Percentiles rank a stretch among this genome's conserved stretches.
Conservation (phyloP, 2,888 invertebrate genomes). For the Liodrosophila aerea region DNA sequence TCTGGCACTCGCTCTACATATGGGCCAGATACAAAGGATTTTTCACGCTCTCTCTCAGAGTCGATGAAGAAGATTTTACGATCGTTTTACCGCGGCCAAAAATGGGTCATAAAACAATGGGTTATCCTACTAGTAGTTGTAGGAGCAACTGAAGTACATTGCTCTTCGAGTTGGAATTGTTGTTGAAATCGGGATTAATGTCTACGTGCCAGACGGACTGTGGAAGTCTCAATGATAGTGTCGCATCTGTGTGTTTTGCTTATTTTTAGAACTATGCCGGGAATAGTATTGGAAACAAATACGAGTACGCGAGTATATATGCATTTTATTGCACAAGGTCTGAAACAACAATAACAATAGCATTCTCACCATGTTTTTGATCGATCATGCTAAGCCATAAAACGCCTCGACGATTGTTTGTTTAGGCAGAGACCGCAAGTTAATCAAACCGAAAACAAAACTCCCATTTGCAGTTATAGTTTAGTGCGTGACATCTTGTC, state of each 20-base stretch:
- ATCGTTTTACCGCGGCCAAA: constrained; percentile 69
- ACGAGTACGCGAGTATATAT: constrained; percentile 50
- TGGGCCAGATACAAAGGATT: constrained; percentile 58
- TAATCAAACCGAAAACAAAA: constrained; percentile 24
- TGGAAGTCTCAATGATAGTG: constrained; percentile 19
- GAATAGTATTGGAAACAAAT: constrained; percentile 78
- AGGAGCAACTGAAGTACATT: constrained; percentile 8
- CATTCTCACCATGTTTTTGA: constrained; percentile 16
- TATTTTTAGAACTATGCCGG: constrained; percentile 72
- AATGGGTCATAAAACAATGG: constrained; percentile 78
- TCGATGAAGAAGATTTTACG: constrained; percentile 60
- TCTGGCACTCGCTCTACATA: constrained; percentile 22
- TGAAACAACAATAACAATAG: constrained; percentile 57
- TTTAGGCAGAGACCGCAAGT: constrained; percentile 50
- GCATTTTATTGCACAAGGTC: constrained; percentile 55
- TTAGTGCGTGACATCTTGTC: constrained; percentile 72
- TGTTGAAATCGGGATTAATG: constrained; percentile 10
- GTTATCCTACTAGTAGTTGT: constrained; percentile 59
- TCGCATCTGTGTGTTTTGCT: constrained; percentile 52
- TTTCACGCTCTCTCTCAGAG: constrained; percentile 65
- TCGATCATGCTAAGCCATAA: constrained; percentile 69
- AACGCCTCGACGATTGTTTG: constrained; percentile 60
- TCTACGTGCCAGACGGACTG: constrained; percentile 19
- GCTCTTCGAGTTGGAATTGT: not conserved
- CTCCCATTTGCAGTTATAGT: constrained; percentile 64